phyloP scores from a whole-genome alignment of 2,113 vertebrate genomes.

The Oceanites oceanicus region DNA sequence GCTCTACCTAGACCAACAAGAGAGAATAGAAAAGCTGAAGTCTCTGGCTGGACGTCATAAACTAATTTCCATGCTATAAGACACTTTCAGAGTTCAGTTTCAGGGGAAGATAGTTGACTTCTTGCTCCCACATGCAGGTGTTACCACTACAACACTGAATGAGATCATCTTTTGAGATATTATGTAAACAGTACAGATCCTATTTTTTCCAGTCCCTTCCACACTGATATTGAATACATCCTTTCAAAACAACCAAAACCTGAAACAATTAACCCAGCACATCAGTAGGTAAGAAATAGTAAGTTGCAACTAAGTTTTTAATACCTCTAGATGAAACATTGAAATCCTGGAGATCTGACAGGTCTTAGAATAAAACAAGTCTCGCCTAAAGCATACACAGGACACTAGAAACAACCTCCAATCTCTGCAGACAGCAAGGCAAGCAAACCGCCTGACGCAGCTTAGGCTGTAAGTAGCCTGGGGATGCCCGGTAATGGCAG shows the following conservation, averaged over 20 bases:
- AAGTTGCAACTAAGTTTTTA: neutral
- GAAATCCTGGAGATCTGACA: neutral
- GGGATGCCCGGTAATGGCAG: neutral
- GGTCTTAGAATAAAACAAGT: neutral
- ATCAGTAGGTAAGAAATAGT: fast-evolving
- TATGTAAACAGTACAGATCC: neutral
- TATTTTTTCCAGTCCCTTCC: neutral
- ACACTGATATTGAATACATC: neutral
- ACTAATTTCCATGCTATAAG: neutral
- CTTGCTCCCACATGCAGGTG: neutral
- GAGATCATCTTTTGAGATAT: neutral
- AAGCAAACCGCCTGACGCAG: neutral
- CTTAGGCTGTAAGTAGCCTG: neutral
- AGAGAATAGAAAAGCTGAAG: neutral
- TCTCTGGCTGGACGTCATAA: neutral
- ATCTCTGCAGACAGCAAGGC: neutral
- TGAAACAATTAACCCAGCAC: neutral
- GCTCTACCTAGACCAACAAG: neutral
- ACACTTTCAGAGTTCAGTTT: neutral
- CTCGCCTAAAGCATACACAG: neutral
- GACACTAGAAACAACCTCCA: neutral
- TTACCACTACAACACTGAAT: neutral
- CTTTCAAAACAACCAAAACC: neutral
- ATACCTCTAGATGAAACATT: neutral
- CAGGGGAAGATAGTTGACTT: neutral